Evolutionary conservation across 2,113 vertebrate species (phyloP), one percentile per base, ranked within the genome.

Genomic region (Sclerurus mexicanus): DNA sequence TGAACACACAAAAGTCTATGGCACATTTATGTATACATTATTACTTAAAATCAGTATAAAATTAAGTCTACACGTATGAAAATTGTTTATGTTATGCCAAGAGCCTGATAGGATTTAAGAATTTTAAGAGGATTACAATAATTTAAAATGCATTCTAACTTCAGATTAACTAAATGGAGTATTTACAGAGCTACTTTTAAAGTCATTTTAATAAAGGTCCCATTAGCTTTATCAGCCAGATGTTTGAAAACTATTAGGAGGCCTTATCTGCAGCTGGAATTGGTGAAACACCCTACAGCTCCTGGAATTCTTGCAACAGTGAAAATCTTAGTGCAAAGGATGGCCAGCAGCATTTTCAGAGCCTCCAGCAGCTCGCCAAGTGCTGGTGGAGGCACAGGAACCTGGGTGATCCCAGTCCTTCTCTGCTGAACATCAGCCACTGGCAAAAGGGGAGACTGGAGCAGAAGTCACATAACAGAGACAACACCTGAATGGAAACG

Each of bases 1-100:
- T 93, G 94, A 95, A 93, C 92, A 88, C 94, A 97, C 91, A 88
- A 95, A 97, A 97, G 96, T 75, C 89, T 97, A 98, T 98, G 98
- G 97, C 97, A 98, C 97, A 93, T 96, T 87, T 90, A 95, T 91
- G 81, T 93, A 68, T 98, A 96, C 74, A 91, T 95, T 83, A 94
- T 96, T 97, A 97, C 79, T 94, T 91, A 76, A 97, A 95, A 97
- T 96, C 37, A 71, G 90, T 93, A 97, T 46, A 96, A 97, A 98
- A 97, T 87, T 89, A 98, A 95, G 69, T 96, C 75, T 91, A 95
- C 82, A 82, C 14, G 39, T 69, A 89, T 63, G 95, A 95, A 96
- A 97, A 97, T 81, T 85, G 60, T 95, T 89, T 89, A 69, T 91
- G 83, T 82, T 79, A 93, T 1, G 73, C 60, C 71, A 96, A 95